These are phyloP conservation scores for Leucoraja ocellata DNA, from an alignment of 2,797 vertebrate genomes.

Conservation along the genomic window DNA sequence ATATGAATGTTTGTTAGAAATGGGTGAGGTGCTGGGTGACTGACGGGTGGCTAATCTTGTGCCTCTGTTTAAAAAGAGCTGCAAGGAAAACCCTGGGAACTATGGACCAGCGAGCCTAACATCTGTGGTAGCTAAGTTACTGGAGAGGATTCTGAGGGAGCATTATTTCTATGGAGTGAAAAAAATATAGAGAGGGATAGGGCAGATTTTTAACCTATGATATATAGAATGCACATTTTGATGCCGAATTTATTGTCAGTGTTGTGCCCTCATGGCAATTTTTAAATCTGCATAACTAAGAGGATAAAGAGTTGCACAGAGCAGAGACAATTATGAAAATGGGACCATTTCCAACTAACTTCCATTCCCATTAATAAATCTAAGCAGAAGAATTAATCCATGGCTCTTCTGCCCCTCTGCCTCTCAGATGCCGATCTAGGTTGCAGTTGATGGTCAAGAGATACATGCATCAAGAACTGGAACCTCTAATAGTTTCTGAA, in stretches of 20 bases:
- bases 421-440: neutral
- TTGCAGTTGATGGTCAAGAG: neutral
- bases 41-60: too few species aligned
- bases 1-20: too few species aligned
- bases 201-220: neutral
- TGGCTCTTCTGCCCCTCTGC: neutral
- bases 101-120: too few species aligned
- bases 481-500: neutral
- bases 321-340: neutral
- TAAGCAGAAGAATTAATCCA: neutral
- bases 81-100: too few species aligned
- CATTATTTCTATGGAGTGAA: too few species aligned
- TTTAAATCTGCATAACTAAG: neutral
- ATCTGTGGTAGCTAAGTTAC: too few species aligned
- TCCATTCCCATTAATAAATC: neutral
- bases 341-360: neutral
- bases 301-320: neutral
- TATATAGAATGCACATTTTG: neutral
- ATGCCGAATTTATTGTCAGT: neutral
- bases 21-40: too few species aligned
- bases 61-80: too few species aligned
- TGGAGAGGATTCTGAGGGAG: too few species aligned
- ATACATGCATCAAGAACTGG: neutral
- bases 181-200: neutral
- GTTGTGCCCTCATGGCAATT: neutral